Base-by-base conservation (phyloP, 1,140 invertebrate species). In the Epicauta chinensis region DNA sequence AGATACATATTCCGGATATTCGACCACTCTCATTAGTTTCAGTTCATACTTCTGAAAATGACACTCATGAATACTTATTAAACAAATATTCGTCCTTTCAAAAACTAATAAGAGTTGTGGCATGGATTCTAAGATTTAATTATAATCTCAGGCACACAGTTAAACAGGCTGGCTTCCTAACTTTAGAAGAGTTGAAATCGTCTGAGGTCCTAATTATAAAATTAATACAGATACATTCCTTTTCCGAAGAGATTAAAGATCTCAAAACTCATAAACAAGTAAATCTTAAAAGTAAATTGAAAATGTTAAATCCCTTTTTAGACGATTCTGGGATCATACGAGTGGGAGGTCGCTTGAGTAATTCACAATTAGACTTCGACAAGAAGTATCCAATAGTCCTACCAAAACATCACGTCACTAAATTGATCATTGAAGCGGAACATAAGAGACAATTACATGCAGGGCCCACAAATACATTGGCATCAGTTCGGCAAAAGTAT, bases 271-370 rank as follows among this genome's bases (percentile, higher is more conserved):
- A 49, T 10, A 10, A 10, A 36, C 34, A 30, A 13, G 14, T 10
- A 7, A 56, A 35, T 39, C 49, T n/a, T n/a, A n/a, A n/a, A n/a
- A n/a, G n/a, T n/a, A n/a, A 53, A 16, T 43, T 65, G 40, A 23
- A 41, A 44, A 57, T 45, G 36, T 53, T 72, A 6, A 60, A 56
- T 17, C 71, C 72, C 14, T 68, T 67, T 43, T 29, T 75, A 11
- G 69, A 72, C 47, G n/a, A 64, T 11, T n/a, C 63, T 9, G 62
- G 62, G 4, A 36, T 72, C 12, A 34, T 75, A 32, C 55, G 72
- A 14, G 71, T 75, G 1, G 72, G 72, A 3, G 69, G 73, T 13
- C 48, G 73, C 49, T 32, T 75, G 2, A 41, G 46, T n/a, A 47
- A 71, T 31, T 50, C 69, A 1, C 40, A 45, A n/a, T 13, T 56